phyloP scores from a whole-genome alignment of 2,113 vertebrate species.

The Seriola rivoliana region DNA sequence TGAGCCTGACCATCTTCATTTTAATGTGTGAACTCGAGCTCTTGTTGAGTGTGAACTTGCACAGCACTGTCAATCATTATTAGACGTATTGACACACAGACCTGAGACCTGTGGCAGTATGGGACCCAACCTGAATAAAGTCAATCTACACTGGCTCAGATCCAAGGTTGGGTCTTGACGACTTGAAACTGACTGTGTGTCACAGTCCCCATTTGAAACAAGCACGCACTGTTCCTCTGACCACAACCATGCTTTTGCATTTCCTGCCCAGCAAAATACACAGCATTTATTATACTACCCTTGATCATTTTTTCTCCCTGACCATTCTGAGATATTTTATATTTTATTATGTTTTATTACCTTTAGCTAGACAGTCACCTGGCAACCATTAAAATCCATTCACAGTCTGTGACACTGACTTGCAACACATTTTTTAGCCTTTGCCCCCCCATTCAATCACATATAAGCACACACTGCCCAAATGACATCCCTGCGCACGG shows the following conservation, averaged over 20 bases:
- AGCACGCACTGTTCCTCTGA: neutral
- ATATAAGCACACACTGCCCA: constrained; percentile 20
- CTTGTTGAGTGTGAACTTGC: too few relatives aligned
- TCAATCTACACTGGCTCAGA: neutral
- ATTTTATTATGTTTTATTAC: neutral
- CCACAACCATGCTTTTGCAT: neutral
- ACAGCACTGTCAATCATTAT: neutral
- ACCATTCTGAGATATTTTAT: neutral
- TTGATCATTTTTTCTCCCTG: neutral
- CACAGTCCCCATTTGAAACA: neutral
- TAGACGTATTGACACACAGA: neutral
- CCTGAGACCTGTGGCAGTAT: neutral
- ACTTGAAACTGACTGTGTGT: neutral
- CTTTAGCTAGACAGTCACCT: constrained; percentile 26
- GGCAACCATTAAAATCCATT: constrained; percentile 33
- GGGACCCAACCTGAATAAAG: neutral
- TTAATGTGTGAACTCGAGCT: too few relatives aligned
- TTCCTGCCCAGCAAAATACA: neutral
- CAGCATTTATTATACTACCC: neutral
- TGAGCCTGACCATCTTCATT: too few relatives aligned
- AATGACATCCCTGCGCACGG: constrained; percentile 7
- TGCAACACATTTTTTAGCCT: constrained; percentile 10
- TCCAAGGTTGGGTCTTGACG: neutral
- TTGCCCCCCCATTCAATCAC: neutral
- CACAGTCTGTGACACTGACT: constrained; percentile 32